Conservation (phyloP, 1,140 invertebrate species). For the Phthorimaea operculella region DNA sequence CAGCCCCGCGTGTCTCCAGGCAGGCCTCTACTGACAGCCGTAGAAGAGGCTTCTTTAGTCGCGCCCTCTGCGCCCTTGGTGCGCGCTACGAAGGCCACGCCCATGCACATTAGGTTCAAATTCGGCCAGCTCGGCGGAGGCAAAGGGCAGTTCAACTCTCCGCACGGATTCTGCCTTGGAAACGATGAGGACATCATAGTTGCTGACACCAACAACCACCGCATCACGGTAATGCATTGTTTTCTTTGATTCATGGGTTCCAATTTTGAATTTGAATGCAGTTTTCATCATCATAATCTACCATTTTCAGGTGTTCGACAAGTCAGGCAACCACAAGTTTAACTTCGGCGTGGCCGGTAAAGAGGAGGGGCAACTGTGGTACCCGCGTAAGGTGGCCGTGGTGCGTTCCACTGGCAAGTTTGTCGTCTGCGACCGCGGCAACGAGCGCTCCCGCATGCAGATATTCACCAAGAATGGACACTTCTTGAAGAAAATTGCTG, state of each 20-base stretch:
- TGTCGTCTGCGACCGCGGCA: conserved; percentile 96
- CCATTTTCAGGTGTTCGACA: conserved; percentile 83
- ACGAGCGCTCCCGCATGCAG: conserved; percentile 96
- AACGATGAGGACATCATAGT: conserved; percentile 95
- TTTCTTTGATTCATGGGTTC: neutral
- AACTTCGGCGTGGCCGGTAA: conserved; percentile 92
- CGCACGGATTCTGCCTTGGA: conserved; percentile 96
- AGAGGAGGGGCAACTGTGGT: conserved; percentile 96
- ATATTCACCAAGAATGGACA: conserved; percentile 91
- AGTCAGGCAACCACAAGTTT: conserved; percentile 87
- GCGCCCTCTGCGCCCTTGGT: conserved; percentile 59
- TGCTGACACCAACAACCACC: conserved; percentile 96
- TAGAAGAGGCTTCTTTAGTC: conserved; percentile 59
- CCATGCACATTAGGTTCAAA: conserved; percentile 91
- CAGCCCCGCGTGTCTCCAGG: conserved; percentile 65
- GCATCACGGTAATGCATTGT: conserved; percentile 81
- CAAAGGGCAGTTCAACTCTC: conserved; percentile 95
- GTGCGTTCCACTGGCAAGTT: conserved; percentile 89
- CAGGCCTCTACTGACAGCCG: conserved; percentile 50
- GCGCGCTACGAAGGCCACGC: conserved; percentile 77
- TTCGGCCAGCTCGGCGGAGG: conserved; percentile 92
- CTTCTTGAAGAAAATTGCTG: conserved; percentile 91
- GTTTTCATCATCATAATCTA: neutral
- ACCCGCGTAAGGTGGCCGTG: conserved; percentile 94
- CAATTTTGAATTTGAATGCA: neutral